Evolutionary conservation across 2,888 invertebrate species (phyloP).

Genomic region (Brachypterus glaber): DNA sequence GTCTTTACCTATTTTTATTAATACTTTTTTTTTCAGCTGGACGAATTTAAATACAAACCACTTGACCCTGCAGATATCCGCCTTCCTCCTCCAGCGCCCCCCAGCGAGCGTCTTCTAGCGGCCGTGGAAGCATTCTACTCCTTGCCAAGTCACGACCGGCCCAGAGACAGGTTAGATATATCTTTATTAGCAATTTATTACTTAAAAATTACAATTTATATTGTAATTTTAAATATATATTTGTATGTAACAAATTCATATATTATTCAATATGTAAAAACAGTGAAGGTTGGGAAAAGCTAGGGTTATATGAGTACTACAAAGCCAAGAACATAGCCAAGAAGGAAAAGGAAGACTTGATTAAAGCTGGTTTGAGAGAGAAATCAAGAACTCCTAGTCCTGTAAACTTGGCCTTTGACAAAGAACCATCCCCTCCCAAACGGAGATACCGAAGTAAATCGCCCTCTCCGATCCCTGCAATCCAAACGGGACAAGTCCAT

Average conservation of each 20-base stretch:
- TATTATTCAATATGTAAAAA: too few relatives aligned
- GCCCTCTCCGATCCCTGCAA: conserved; percentile 35
- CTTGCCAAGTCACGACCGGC: conserved; percentile 87
- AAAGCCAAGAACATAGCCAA: conserved; percentile 89
- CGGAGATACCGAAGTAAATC: conserved; percentile 64
- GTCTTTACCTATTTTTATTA: too few relatives aligned
- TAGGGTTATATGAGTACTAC: conserved; percentile 95
- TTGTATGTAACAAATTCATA: too few relatives aligned
- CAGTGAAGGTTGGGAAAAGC: conserved; percentile 96
- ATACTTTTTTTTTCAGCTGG: too few relatives aligned
- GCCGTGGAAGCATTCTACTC: conserved; percentile 96
- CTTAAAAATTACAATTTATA: too few relatives aligned
- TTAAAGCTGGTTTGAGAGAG: conserved; percentile 58
- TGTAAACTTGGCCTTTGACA: conserved; percentile 58
- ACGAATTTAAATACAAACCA: conserved; percentile 82
- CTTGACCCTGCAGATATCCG: conserved; percentile 84
- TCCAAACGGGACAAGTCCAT: neutral
- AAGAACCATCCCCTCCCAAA: conserved; percentile 62
- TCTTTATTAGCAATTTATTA: too few relatives aligned
- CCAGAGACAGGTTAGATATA: conserved; percentile 68
- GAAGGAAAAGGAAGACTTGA: conserved; percentile 78
- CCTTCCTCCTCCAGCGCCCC: conserved; percentile 90
- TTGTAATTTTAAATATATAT: too few relatives aligned
- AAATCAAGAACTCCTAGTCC: conserved; percentile 73
- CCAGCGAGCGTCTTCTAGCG: conserved; percentile 82